Evolutionary conservation across 2,888 invertebrate species (phyloP), one percentile per base, ranked within the genome.

Genomic region (Scelioninae gen. 2): DNA sequence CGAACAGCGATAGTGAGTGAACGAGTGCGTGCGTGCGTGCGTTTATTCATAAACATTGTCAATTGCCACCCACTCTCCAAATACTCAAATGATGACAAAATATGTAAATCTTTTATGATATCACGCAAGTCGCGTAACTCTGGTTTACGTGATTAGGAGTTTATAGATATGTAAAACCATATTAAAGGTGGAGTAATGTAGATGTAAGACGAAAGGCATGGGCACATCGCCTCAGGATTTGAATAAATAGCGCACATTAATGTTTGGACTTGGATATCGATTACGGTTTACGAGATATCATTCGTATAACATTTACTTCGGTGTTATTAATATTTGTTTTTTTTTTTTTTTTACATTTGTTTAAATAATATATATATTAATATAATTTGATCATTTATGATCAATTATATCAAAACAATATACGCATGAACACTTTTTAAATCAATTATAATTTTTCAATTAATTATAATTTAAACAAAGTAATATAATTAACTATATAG

Each of bases 31-130:
- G 35, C 43, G 31, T 37, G 55, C 45, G 46, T 61, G 45, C 41
- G 39, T 63, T 55, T 55, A 61, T 70, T 70, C 61, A 63, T 69
- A 70, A 61, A 57, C 55, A 61, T 37, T 63, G 48, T 48, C 39
- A 55, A 61, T 53, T 22, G 25, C 61, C 69, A 61, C 69, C 69
- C 50, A 70, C 69, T 55, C 55, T 7, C 57, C 19, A 18, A 61
- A 70, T 63, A 10, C 41, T 55, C 41, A 13, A 31, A 19, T 52
- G 61, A 70, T 61, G 69, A 61, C 69, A 70, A 70, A 63, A 55
- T 55, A 70, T 69, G 60, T 33, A 53, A 60, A 61, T 69, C 53
- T 35, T 18, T 46, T 50, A 58, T 58, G 53, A 69, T 53, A 60
- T 39, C 55, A 70, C 45, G 48, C 41, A 48, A 69, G 37, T 19